Percentiles rank a stretch among this genome's conserved stretches.
These are phyloP conservation scores for Machaerirhynchus nigripectus DNA, from an alignment of 2,113 vertebrate genomes.

Conservation along the genomic window DNA sequence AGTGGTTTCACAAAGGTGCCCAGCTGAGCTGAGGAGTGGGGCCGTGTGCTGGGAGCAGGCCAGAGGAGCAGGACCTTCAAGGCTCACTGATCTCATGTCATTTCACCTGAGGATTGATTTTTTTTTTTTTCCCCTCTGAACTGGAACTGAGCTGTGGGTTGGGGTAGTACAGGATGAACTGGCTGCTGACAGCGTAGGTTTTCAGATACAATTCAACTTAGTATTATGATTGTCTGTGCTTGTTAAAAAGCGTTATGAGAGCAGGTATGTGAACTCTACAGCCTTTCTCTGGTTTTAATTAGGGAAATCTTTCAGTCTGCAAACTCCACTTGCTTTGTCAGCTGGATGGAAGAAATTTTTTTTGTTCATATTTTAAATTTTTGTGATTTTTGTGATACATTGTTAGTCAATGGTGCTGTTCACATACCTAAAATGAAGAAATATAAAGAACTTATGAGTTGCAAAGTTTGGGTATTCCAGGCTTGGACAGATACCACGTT, in stretches of 20 bases:
- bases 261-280: neutral
- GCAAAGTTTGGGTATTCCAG: neutral
- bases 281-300: neutral
- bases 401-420: neutral
- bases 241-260: neutral
- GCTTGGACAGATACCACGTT: neutral
- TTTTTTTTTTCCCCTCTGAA: neutral
- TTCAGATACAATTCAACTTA: neutral
- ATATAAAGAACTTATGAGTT: neutral
- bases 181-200: neutral
- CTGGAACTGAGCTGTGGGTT: neutral
- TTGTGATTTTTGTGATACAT: neutral
- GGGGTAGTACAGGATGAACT: neutral
- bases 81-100: constrained; percentile 1
- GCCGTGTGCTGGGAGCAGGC: neutral
- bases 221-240: neutral
- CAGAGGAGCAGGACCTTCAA: neutral
- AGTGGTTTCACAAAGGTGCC: neutral
- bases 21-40: neutral
- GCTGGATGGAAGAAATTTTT: neutral
- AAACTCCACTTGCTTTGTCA: neutral
- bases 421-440: neutral
- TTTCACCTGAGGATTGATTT: constrained; percentile 20
- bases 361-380: neutral
- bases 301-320: neutral